A percentile compares a stretch with the other conserved stretches of the same genome.
These are phyloP conservation scores for Columba livia DNA, from an alignment of 2,113 vertebrate species.

Conservation along the genomic window DNA sequence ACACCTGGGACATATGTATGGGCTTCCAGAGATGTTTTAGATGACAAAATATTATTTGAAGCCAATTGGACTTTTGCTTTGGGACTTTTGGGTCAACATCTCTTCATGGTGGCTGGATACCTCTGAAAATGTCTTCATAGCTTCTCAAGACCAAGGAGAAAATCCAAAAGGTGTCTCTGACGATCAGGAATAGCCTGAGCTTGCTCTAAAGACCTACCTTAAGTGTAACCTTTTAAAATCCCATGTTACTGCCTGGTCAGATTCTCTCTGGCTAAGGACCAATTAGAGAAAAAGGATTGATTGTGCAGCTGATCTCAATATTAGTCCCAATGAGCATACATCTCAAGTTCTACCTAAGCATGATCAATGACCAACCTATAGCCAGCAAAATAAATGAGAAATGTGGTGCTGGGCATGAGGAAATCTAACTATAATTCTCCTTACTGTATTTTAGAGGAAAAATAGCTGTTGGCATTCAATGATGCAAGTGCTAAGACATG, in stretches of 20 bases:
- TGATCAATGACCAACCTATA: neutral
- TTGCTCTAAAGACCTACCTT: neutral
- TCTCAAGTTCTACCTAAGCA: neutral
- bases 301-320: neutral
- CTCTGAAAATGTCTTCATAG: neutral
- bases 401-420: neutral
- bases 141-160: neutral
- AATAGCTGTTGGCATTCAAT: neutral
- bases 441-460: neutral
- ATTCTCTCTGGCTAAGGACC: neutral
- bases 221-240: neutral
- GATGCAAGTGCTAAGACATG: neutral
- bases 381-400: neutral
- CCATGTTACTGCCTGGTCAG: neutral
- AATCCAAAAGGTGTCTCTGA: neutral
- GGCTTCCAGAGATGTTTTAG: neutral
- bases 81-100: neutral
- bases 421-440: neutral
- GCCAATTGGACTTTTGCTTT: neutral
- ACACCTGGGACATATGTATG: neutral
- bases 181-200: neutral
- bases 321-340: neutral
- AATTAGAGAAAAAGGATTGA: neutral
- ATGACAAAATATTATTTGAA: neutral
- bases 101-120: neutral